Percentiles rank a stretch among this genome's conserved stretches.
Conservation (phyloP, 1,140 invertebrate genomes). For the Papilio dardanus region DNA sequence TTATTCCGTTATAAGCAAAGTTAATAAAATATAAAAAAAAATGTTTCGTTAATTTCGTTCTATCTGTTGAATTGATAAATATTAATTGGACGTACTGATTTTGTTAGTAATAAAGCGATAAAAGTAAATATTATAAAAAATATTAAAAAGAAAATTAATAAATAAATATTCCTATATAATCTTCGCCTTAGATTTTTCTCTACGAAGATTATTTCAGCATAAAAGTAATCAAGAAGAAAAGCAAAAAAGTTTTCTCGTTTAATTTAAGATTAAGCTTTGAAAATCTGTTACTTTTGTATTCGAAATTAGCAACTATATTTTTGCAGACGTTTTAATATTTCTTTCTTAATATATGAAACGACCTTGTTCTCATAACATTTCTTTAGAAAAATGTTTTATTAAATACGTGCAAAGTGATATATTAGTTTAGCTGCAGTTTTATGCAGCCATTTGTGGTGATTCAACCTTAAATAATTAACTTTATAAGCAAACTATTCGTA, state of each 20-base stretch:
- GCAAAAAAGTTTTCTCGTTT: conserved; percentile 9
- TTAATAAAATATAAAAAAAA: too few species aligned
- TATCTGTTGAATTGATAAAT: too few species aligned
- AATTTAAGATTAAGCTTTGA: conserved; percentile 8
- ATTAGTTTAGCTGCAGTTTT: too few species aligned
- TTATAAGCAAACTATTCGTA: too few species aligned
- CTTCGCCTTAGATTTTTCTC: neutral
- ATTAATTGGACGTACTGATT: too few species aligned
- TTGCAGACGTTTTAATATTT: too few species aligned
- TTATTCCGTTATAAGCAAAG: too few species aligned
- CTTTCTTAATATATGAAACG: neutral
- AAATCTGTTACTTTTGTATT: conserved; percentile 2
- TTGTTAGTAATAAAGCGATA: neutral
- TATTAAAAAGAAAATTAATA: neutral
- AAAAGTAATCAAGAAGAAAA: neutral
- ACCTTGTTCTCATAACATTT: neutral
- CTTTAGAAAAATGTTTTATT: too few species aligned
- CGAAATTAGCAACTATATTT: neutral
- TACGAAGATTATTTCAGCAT: neutral
- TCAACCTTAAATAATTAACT: too few species aligned
- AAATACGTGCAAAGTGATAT: too few species aligned
- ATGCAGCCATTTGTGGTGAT: too few species aligned
- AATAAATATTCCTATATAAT: neutral
- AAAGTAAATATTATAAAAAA: neutral
- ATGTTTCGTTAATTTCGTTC: too few species aligned